Base-by-base conservation (phyloP, 1,140 invertebrate genomes). In the Adelges cooleyi region DNA sequence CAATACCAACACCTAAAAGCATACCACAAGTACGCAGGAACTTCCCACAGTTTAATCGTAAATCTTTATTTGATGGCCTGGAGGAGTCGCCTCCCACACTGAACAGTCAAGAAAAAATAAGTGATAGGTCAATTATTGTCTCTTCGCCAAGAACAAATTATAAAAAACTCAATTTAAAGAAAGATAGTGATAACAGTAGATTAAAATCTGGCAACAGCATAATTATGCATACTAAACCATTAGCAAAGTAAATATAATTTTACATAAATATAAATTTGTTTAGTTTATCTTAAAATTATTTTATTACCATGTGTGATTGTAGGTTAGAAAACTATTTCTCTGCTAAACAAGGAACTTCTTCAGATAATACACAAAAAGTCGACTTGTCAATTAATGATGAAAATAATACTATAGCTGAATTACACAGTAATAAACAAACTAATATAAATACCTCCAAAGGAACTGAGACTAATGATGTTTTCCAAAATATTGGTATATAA, bases 131-230 rank as follows among this genome's bases (percentile, higher is more conserved):
- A 18, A n/a, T 46, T 20, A 44, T 46, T 62, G 25, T 29, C 46
- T 62, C 25, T 29, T 62, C 56, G 20, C 56, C 56, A 36, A 48
- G 56, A 62, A 27, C 42, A 2, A 6, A 17, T 11, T 62, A 42
- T 33, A 62, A 62, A 33, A 62, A 62, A 46, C 38, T 62, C 6
- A 62, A 48, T 62, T 62, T 62, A 62, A 62, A 62, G 33, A 62
- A 62, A 48, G 17, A 48, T 18, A 9, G 8, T 8, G 42, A 62
- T 9, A 1, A 42, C 20, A 59, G 38, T 27, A 62, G 17, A 42
- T 56, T 42, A 44, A 44, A 20, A 4, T 44, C 25, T 27, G 23
- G 25, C 9, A 46, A 46, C 29, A 62, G 56, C 33, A 46, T 62
- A 15, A 22, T 62, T 29, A 46, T 48, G 42, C 56, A 62, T 62